These are phyloP conservation scores for Phyllopteryx taeniolatus DNA, from an alignment of 2,113 vertebrate genomes.

Conservation along the genomic window DNA sequence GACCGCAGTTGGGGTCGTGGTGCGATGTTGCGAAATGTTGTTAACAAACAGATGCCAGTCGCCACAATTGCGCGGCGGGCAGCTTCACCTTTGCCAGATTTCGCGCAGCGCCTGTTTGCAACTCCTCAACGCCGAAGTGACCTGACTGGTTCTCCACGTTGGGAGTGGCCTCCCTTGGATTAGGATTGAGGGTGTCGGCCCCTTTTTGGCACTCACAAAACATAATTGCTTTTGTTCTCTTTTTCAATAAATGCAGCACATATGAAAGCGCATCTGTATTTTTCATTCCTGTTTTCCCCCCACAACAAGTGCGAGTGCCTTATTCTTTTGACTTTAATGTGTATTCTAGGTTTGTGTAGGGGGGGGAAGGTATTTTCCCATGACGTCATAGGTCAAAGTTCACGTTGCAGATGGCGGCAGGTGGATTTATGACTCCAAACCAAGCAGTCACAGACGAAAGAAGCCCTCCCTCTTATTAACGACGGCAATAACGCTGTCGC, in stretches of 20 bases:
- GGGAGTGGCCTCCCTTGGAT: background rate
- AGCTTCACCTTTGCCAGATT: background rate
- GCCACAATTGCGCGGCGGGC: no score
- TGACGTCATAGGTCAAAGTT: constrained; percentile 23
- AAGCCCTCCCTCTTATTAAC: background rate
- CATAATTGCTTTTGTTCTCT: background rate
- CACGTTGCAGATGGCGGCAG: constrained; percentile 2
- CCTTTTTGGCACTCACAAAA: background rate
- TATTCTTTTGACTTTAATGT: background rate
- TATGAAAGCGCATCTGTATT: background rate
- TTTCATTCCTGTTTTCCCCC: background rate
- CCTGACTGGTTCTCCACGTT: constrained; percentile 29
- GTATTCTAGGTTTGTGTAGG: background rate
- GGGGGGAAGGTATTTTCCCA: background rate
- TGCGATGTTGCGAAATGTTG: accelerated
- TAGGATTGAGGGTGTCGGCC: background rate
- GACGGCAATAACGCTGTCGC: background rate
- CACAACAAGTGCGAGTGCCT: background rate
- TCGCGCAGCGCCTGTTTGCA: background rate
- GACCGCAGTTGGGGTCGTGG: constrained; percentile 4
- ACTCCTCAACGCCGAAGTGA: background rate
- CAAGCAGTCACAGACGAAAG: background rate
- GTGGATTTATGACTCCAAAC: background rate
- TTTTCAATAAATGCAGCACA: background rate
- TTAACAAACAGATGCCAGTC: background rate